Conservation (phyloP, 2,113 vertebrate species). For the Boleophthalmus pectinirostris region DNA sequence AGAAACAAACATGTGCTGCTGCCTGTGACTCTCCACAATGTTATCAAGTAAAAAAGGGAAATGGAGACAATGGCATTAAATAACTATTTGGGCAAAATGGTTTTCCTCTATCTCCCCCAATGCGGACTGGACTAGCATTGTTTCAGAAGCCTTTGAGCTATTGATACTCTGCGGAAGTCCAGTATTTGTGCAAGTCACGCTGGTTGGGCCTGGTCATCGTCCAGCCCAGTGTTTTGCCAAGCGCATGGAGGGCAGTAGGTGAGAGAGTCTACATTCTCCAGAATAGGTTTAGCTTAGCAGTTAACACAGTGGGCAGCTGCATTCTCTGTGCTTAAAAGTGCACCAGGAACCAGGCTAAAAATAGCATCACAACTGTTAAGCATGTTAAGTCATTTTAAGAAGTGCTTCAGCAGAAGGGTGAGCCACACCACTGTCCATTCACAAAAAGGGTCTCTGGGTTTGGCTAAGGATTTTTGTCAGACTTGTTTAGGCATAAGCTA, state of each 20-base stretch:
- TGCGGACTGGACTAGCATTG: conserved; percentile 48
- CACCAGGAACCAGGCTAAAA: conserved; percentile 36
- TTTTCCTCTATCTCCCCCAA: conserved; percentile 47
- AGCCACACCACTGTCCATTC: neutral
- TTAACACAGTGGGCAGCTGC: conserved; percentile 25
- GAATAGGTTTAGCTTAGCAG: conserved; percentile 8
- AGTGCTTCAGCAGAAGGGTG: neutral
- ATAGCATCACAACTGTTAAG: conserved; percentile 23
- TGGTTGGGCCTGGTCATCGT: conserved; percentile 53
- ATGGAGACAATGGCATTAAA: conserved; percentile 66
- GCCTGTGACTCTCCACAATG: conserved; percentile 47
- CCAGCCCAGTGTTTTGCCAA: conserved; percentile 54
- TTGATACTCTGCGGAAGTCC: conserved; percentile 48
- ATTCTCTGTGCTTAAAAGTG: conserved; percentile 17
- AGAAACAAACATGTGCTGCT: conserved; percentile 47
- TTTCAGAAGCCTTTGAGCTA: conserved; percentile 62
- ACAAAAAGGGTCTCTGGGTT: neutral
- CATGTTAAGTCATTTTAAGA: conserved; percentile 14
- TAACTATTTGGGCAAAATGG: conserved; percentile 57
- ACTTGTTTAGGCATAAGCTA: neutral
- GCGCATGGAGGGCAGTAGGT: conserved; percentile 54
- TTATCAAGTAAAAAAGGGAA: conserved; percentile 59
- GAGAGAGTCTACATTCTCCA: conserved; percentile 49
- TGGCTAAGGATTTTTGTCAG: neutral
- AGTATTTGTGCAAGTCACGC: conserved; percentile 68